Conservation (phyloP, 2,113 vertebrate genomes). For the Corvus moneduloides region DNA sequence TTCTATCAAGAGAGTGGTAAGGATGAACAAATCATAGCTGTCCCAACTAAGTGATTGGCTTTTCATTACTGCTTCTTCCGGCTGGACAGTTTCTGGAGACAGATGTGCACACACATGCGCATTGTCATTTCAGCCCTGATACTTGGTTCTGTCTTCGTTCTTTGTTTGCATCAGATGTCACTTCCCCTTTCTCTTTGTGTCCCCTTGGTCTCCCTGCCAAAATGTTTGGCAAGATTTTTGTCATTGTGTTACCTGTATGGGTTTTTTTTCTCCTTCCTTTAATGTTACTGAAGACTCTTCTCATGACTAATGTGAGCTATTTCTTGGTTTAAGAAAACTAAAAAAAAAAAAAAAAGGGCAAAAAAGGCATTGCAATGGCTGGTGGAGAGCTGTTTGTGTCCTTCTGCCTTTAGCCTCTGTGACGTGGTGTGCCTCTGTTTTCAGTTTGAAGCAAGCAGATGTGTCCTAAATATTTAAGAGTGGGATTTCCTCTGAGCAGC, state of each 20-base stretch:
- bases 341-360: not conserved
- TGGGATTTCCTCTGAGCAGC: not conserved
- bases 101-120: rapidly evolving
- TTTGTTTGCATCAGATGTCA: not conserved
- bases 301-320: not conserved
- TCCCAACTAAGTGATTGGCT: not conserved
- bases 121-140: not conserved
- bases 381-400: not conserved
- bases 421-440: not conserved
- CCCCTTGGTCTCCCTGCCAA: not conserved
- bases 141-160: not conserved
- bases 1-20: not conserved
- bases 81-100: not conserved
- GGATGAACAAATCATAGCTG: not conserved
- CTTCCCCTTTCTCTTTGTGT: not conserved
- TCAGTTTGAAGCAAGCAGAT: not conserved
- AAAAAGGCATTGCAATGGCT: not conserved
- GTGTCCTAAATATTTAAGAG: not conserved
- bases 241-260: not conserved
- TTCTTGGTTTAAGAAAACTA: not conserved
- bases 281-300: not conserved
- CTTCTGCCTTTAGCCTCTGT: not conserved
- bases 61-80: not conserved
- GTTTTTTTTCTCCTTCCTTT: not conserved
- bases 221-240: not conserved